Base-by-base conservation (phyloP, 2,888 invertebrate species). In the Abrostola tripartita region DNA sequence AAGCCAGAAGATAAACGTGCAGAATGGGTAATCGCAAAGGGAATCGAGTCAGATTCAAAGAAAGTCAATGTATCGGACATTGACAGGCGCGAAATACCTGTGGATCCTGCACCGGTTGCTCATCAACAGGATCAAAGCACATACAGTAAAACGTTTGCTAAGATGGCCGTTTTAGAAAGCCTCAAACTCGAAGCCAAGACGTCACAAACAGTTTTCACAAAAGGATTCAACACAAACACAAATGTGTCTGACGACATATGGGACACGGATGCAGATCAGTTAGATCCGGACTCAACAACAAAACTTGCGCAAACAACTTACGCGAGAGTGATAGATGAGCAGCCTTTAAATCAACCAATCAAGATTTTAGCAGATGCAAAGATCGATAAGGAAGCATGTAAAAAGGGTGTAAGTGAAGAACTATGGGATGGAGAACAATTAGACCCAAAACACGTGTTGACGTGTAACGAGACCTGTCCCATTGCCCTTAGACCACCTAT, bases 391-490 rank as follows among this genome's bases (percentile, higher is more conserved):
- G 37, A 41, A 14, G n/a, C 35, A 24, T 10, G 11, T 42, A 60
- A 53, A 10, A 5, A 9, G 5, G 24, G 1, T 42, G 24, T 49
- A 35, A 8, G 56, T 37, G 57, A 61, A 0, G 60, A 58, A 6
- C 0, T 66, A 5, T 55, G 62, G 53, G 50, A 51, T 5, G 37
- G 56, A 38, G 56, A 62, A 24, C 58, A 74, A 5, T 38, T 79
- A 24, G 54, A 78, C 10, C 68, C 74, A 9, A 65, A 62, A 11
- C 66, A 67, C 37, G 66, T 71, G 1, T 63, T 77, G 11, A 62
- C 74, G 0, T 74, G 74, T 42, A 78, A 68, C 36, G 79, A 79
- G 44, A 74, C 78, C 8, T 77, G 74, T 54, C 65, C 77, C 2
- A 71, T 79, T n/a, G 59, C 79, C 11, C 71, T 74, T 0, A 59